Evolutionary conservation across 2,888 invertebrate species (phyloP), one percentile per base, ranked within the genome.

Genomic region (Plagiodera versicolora): DNA sequence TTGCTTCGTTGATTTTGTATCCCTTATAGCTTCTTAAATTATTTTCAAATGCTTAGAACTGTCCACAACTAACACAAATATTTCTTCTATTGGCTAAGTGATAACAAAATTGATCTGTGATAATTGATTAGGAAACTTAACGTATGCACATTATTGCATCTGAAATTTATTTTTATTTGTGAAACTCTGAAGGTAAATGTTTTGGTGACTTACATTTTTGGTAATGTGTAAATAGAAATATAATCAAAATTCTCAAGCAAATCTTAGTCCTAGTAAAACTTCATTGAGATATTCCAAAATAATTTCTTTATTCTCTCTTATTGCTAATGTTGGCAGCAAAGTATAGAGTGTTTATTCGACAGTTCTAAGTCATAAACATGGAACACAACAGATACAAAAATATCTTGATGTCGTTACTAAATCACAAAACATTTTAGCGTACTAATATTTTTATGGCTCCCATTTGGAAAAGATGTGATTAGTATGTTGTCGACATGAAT

Each of bases 1-100:
- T 64, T 55, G 72, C 72, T 72, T 72, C 67, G 67, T 71, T 72
- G 59, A 68, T 68, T 70, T 69, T 61, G 14, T 58, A 67, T 68
- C 66, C 63, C 55, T 58, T 66, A 64, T 70, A 68, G 71, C 71
- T 71, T 72, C 70, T 64, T 59, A 5, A 61, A 57, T 63, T 65
- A 57, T 64, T 48, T 55, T 45, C 35, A 49, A 60, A 47, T 62
- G 58, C 46, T 51, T 56, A 48, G 47, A 51, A 17, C 46, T 18
- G 46, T 55, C 46, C 54, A 11, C 24, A 14, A 18, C 11, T 57
- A 11, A 19, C 45, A 50, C 47, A 16, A 3, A 53, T 50, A 18
- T 59, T 59, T 44, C 16, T 30, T 54, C 53, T 54, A 17, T 54
- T 19, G 39, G 10, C 35, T 48, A 44, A 2, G 32, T 32, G 17